Evolutionary conservation across 2,797 vertebrate genomes (phyloP).

Genomic region (Gephyroberyx darwinii): DNA sequence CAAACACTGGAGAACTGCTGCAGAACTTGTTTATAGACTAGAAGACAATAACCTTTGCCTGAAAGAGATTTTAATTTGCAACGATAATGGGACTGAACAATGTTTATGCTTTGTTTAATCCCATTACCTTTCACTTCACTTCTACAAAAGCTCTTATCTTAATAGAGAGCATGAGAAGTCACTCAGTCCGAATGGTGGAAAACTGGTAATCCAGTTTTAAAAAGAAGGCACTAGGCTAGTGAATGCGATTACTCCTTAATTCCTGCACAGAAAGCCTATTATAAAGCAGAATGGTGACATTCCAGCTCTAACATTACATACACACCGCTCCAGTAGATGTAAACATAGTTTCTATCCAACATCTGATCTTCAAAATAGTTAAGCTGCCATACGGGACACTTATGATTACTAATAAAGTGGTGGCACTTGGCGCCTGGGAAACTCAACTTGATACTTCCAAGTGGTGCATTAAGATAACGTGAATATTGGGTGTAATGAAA

Average conservation of each 20-base stretch:
- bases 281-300: slow-evolving; percentile 7
- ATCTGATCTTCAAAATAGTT: slow-evolving; percentile 8
- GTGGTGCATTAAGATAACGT: not conserved
- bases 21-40: too few species aligned
- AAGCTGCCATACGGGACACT: not conserved
- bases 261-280: not conserved
- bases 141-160: too few species aligned
- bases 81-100: slow-evolving; percentile 19
- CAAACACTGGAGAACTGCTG: not conserved
- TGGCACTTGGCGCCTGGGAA: not conserved
- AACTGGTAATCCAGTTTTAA: too few species aligned
- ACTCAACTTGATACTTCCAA: not conserved
- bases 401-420: not conserved
- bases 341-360: not conserved
- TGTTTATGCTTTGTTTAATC: not conserved
- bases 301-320: not conserved
- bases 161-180: too few species aligned
- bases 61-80: not conserved
- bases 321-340: not conserved
- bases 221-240: not conserved
- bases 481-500: not conserved
- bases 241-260: slow-evolving; percentile 8
- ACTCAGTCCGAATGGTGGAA: too few species aligned
- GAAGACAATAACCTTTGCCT: not conserved
- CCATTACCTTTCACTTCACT: too few species aligned